Conservation (phyloP, 2,113 vertebrate genomes). For the Lota lota region DNA sequence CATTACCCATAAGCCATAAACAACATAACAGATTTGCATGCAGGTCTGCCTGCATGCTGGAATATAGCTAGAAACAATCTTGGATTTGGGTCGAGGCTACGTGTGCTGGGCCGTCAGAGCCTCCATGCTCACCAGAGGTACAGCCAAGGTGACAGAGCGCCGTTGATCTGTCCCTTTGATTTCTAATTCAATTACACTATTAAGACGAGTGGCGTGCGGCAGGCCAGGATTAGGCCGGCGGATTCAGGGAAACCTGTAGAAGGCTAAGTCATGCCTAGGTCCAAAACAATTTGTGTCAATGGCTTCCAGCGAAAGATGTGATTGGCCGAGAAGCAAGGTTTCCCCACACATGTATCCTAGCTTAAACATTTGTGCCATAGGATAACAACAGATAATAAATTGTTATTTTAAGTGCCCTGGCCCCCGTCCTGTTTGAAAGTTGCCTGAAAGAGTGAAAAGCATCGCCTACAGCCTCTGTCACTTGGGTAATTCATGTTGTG, state of each 20-base stretch:
- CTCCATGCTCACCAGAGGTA: not conserved
- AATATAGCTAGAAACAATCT: too few relatives aligned
- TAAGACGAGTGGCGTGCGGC: conserved; percentile 50
- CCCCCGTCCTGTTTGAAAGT: too few relatives aligned
- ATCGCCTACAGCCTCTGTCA: too few relatives aligned
- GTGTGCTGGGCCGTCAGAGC: not conserved
- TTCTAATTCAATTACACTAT: conserved; percentile 63
- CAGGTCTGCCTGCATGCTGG: not conserved
- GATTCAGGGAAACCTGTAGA: conserved; percentile 47
- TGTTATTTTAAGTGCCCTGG: too few relatives aligned
- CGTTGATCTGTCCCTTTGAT: conserved; percentile 54
- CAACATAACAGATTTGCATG: too few relatives aligned
- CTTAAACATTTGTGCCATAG: not conserved
- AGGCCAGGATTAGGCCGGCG: conserved; percentile 57
- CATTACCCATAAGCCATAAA: too few relatives aligned
- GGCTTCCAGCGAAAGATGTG: conserved; percentile 47
- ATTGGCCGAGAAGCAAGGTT: conserved; percentile 1
- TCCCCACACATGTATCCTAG: not conserved
- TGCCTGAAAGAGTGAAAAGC: too few relatives aligned
- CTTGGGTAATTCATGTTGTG: too few relatives aligned
- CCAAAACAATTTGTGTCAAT: conserved; percentile 68
- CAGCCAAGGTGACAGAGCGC: conserved; percentile 27
- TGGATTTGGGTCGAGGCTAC: not conserved
- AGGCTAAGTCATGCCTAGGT: conserved; percentile 57
- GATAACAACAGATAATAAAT: too few relatives aligned